Conservation (phyloP, 2,888 invertebrate species). For the Teinopalpus imperialis region DNA sequence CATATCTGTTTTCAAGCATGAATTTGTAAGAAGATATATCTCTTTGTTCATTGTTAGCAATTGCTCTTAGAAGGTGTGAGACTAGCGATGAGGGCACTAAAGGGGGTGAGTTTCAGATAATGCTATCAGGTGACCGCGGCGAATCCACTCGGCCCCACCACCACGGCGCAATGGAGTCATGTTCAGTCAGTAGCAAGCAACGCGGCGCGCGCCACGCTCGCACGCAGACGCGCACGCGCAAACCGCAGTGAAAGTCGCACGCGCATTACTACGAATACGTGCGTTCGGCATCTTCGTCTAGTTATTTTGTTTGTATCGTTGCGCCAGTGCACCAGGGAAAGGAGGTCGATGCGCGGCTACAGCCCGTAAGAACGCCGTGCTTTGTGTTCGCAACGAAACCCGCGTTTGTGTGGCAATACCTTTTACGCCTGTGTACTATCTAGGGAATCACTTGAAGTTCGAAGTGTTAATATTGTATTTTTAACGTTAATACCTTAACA, state of each 20-base stretch:
- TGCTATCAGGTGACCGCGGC: constrained; percentile 51
- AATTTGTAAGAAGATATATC: too few relatives aligned
- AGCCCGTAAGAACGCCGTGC: constrained; percentile 61
- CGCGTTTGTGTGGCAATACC: constrained; percentile 60
- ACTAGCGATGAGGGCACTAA: too few relatives aligned
- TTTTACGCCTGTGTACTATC: constrained; percentile 13
- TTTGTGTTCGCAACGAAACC: constrained; percentile 51
- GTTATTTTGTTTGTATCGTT: constrained; percentile 75
- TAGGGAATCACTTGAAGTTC: constrained; percentile 3
- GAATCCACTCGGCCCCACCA: constrained; percentile 37
- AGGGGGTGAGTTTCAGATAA: constrained; percentile 58
- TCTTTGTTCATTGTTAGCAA: too few relatives aligned
- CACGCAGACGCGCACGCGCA: constrained; percentile 54
- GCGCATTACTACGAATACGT: constrained; percentile 72
- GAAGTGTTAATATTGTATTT: constrained; percentile 4
- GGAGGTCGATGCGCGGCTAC: constrained; percentile 72
- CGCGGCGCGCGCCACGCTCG: constrained; percentile 70
- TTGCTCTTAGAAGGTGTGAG: too few relatives aligned
- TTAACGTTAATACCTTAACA: neutral
- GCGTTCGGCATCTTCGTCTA: constrained; percentile 72
- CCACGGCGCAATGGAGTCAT: constrained; percentile 32
- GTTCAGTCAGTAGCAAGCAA: constrained; percentile 59
- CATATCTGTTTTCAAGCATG: too few relatives aligned
- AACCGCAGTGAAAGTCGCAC: constrained; percentile 68
- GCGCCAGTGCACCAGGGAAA: constrained; percentile 78